phyloP scores from a whole-genome alignment of 2,888 invertebrate genomes.

The Chelonus formosanus region DNA sequence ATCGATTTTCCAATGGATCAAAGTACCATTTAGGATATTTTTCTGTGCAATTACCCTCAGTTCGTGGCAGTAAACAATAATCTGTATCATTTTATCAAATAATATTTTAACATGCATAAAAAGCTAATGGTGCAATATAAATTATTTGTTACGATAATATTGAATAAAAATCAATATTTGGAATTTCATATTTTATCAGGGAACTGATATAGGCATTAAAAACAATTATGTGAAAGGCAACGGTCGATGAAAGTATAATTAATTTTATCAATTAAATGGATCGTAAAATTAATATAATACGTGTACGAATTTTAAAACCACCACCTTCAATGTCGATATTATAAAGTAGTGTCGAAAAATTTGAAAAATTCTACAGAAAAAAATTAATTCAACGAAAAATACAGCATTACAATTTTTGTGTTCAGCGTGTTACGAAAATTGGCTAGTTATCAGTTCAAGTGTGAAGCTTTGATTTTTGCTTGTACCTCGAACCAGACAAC shows the following conservation, averaged over 20 bases:
- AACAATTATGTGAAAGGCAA: constrained; percentile 2
- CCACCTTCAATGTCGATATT: background rate
- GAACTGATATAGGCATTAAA: background rate
- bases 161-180: background rate
- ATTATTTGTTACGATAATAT: background rate
- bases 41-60: constrained; percentile 80
- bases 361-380: constrained; percentile 1
- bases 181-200: background rate
- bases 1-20: constrained; percentile 82
- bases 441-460: background rate
- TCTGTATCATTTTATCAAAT: constrained; percentile 68
- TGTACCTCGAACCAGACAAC: constrained; percentile 58
- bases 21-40: constrained; percentile 86
- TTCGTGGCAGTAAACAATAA: constrained; percentile 78
- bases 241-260: background rate
- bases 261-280: background rate
- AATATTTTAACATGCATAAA: constrained; percentile 55
- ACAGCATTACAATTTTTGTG: background rate
- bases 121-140: constrained; percentile 39
- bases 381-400: background rate
- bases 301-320: background rate
- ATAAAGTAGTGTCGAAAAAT: no score
- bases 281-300: background rate
- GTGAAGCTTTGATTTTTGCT: constrained; percentile 14
- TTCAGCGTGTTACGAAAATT: constrained; percentile 1